Conservation (phyloP, 2,888 invertebrate species). For the Anagyrus pseudococci region DNA sequence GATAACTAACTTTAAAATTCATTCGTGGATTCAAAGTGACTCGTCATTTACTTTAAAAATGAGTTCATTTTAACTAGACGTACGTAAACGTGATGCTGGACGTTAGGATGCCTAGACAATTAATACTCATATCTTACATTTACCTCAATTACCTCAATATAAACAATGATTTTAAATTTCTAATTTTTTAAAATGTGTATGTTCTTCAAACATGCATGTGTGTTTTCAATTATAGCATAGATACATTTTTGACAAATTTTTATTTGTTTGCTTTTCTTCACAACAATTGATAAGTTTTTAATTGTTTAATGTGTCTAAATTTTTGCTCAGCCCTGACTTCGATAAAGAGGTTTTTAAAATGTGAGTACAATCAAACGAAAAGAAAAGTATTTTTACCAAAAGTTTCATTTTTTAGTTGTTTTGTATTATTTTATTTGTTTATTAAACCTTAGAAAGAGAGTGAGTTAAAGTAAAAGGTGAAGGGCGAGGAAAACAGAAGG, state of each 20-base stretch:
- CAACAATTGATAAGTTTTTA: constrained; percentile 13
- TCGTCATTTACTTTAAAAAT: constrained; percentile 2
- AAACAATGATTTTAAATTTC: background rate
- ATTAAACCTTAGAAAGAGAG: constrained; percentile 13
- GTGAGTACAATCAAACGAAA: constrained; percentile 32
- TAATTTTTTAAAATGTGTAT: constrained; percentile 19
- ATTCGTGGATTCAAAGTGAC: background rate
- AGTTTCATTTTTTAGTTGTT: constrained; percentile 13
- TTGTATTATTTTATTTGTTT: constrained; percentile 11
- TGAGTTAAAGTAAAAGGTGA: background rate
- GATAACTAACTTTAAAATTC: background rate
- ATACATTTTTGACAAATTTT: constrained; percentile 7
- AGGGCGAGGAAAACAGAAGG: background rate
- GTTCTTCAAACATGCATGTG: constrained; percentile 31
- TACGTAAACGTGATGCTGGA: background rate
- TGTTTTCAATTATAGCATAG: constrained; percentile 11
- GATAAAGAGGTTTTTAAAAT: constrained; percentile 38
- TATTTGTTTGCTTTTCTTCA: constrained; percentile 18
- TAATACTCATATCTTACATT: constrained; percentile 1
- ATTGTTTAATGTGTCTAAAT: constrained; percentile 29
- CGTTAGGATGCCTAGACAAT: background rate
- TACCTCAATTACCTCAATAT: constrained; percentile 7
- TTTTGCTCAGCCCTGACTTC: constrained; percentile 40
- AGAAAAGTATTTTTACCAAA: constrained; percentile 18
- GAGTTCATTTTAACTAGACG: background rate